Evolutionary conservation across 1,140 invertebrate species (phyloP).

Genomic region (Hestina assimilis): DNA sequence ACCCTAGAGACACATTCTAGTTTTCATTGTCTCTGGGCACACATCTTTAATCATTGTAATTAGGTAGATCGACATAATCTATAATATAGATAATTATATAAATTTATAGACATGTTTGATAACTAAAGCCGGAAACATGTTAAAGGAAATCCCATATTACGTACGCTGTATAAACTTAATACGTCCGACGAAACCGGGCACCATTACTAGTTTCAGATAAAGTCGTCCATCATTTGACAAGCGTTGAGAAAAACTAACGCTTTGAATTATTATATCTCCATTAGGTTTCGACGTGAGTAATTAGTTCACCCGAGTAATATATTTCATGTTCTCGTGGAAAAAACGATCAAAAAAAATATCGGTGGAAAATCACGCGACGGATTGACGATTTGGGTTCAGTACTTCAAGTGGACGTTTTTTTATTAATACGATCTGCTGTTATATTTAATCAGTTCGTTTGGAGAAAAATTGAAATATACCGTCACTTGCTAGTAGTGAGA

Average conservation of each 20-base stretch:
- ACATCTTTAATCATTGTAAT: no score
- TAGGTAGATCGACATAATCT: no score
- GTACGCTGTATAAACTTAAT: neutral
- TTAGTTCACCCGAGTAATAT: conserved; percentile 47
- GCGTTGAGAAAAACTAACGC: conserved; percentile 23
- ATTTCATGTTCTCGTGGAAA: conserved; percentile 14
- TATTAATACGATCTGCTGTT: no score
- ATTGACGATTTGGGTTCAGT: conserved; percentile 8
- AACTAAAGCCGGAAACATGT: neutral
- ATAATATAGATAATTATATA: no score
- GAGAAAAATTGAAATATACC: no score
- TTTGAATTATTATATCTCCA: conserved; percentile 51
- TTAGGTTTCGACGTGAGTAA: conserved; percentile 59
- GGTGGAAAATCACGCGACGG: conserved; percentile 1
- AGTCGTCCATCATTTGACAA: conserved; percentile 34
- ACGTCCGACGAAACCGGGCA: conserved; percentile 6
- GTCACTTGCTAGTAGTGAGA: no score
- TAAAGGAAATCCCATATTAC: neutral
- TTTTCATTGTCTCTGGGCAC: no score
- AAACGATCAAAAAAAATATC: neutral
- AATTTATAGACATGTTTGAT: no score
- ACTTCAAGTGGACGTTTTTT: neutral
- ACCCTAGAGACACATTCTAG: no score
- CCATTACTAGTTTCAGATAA: conserved; percentile 13
- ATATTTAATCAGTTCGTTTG: no score